phyloP scores from a whole-genome alignment of 2,888 invertebrate species.

The Cylloceria caligata region DNA sequence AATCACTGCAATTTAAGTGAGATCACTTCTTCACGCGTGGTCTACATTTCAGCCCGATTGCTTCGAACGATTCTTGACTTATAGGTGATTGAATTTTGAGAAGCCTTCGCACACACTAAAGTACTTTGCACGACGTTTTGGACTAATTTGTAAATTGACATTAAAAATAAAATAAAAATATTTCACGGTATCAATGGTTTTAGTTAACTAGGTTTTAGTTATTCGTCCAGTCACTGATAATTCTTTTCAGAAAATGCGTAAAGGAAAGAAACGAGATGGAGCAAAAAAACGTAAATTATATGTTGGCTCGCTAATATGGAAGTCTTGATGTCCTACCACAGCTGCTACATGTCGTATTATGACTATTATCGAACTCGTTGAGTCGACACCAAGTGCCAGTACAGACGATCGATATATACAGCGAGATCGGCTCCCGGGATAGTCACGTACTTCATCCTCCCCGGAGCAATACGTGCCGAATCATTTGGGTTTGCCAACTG shows the following conservation, averaged over 20 bases:
- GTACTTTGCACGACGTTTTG: too few relatives aligned
- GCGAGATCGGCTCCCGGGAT: conserved; percentile 23
- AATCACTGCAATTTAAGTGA: too few relatives aligned
- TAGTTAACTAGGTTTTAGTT: too few relatives aligned
- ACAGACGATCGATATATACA: conserved; percentile 35
- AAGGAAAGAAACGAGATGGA: background rate
- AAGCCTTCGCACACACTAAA: too few relatives aligned
- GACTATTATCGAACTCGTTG: conserved; percentile 16
- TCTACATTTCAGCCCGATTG: too few relatives aligned
- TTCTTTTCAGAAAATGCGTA: background rate
- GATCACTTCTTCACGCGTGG: too few relatives aligned
- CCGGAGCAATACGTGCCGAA: conserved; percentile 53
- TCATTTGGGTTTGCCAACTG: conserved; percentile 54
- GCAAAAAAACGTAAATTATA: background rate
- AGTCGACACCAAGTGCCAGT: conserved; percentile 35
- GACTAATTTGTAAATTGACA: too few relatives aligned
- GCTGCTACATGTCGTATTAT: background rate
- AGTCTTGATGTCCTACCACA: background rate
- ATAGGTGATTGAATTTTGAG: too few relatives aligned
- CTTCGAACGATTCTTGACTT: too few relatives aligned
- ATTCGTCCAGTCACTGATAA: background rate
- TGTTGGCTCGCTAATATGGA: background rate
- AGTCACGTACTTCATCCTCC: conserved; percentile 45
- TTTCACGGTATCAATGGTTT: too few relatives aligned
- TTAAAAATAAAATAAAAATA: too few relatives aligned